Percentiles rank a stretch among this genome's conserved stretches.
Conservation (phyloP, 2,888 invertebrate species). For the Carterocephalus palaemon region DNA sequence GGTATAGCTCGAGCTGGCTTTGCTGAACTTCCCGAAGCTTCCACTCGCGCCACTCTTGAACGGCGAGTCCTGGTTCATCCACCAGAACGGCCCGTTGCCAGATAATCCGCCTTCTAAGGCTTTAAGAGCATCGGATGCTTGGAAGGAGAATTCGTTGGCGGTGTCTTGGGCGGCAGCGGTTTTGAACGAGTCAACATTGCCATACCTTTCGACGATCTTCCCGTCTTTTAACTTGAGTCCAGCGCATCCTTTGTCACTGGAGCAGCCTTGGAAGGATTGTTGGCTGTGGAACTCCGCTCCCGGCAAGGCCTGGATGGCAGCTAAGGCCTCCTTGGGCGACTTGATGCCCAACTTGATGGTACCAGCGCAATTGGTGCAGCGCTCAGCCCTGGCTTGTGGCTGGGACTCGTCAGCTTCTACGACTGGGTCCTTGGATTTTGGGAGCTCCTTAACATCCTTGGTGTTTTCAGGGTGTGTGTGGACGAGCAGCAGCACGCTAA, state of each 20-base stretch:
- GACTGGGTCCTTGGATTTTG: conserved; percentile 50
- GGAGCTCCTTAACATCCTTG: conserved; percentile 55
- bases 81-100: conserved; percentile 76
- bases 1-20: conserved; percentile 51
- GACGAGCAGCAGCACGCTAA: conserved; percentile 54
- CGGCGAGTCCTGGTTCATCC: conserved; percentile 80
- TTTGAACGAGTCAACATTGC: conserved; percentile 60
- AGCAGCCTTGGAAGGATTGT: conserved; percentile 65
- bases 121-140: conserved; percentile 50
- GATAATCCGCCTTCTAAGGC: conserved; percentile 52
- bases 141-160: conserved; percentile 61
- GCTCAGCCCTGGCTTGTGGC: conserved; percentile 52
- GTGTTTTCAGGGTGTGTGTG: conserved; percentile 59
- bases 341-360: conserved; percentile 44
- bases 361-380: conserved; percentile 56
- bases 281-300: conserved; percentile 63
- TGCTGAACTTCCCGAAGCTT: conserved; percentile 58
- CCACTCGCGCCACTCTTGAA: conserved; percentile 65
- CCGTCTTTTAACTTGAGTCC: conserved; percentile 72
- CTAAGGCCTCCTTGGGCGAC: conserved; percentile 50
- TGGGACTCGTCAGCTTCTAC: conserved; percentile 56
- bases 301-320: conserved; percentile 53
- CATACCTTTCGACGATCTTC: conserved; percentile 59
- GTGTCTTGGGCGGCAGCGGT: conserved; percentile 51
- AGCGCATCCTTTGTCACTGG: conserved; percentile 67